Percentiles rank a stretch among this genome's conserved stretches.
Conservation (phyloP, 2,797 vertebrate species). For the Gymnothorax reevesii region DNA sequence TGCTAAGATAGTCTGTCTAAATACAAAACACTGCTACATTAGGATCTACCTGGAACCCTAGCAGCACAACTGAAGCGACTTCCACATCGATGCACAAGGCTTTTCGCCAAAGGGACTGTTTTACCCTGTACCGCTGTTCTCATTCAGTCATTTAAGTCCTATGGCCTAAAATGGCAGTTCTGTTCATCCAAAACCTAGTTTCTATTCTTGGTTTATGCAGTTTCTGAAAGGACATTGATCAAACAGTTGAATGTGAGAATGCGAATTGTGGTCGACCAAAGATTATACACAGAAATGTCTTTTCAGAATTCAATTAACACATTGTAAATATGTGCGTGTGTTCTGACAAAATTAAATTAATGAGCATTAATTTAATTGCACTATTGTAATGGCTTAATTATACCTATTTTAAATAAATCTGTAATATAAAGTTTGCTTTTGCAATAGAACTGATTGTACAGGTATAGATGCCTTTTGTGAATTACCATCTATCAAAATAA, state of each 20-base stretch:
- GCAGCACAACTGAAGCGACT: slow-evolving; percentile 3
- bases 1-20: not conserved
- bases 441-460: slow-evolving; percentile 54
- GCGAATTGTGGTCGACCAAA: slow-evolving; percentile 8
- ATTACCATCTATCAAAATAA: slow-evolving; percentile 65
- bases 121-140: not conserved
- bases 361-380: slow-evolving; percentile 78
- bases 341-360: slow-evolving; percentile 51
- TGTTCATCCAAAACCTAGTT: not conserved
- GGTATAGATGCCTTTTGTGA: slow-evolving; percentile 66
- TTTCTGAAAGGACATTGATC: slow-evolving; percentile 30
- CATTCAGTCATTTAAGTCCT: not conserved
- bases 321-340: slow-evolving; percentile 66
- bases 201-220: not conserved
- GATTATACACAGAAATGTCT: not conserved
- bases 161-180: not conserved
- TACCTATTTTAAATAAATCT: slow-evolving; percentile 52
- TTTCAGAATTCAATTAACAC: not conserved
- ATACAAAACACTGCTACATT: not conserved
- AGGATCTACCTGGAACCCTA: not conserved
- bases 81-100: not conserved
- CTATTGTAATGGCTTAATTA: slow-evolving; percentile 60
- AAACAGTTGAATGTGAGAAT: slow-evolving; percentile 27
- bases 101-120: not conserved
- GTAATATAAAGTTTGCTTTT: slow-evolving; percentile 57